phyloP scores from a whole-genome alignment of 2,113 vertebrate species.

The Callorhinus ursinus region DNA sequence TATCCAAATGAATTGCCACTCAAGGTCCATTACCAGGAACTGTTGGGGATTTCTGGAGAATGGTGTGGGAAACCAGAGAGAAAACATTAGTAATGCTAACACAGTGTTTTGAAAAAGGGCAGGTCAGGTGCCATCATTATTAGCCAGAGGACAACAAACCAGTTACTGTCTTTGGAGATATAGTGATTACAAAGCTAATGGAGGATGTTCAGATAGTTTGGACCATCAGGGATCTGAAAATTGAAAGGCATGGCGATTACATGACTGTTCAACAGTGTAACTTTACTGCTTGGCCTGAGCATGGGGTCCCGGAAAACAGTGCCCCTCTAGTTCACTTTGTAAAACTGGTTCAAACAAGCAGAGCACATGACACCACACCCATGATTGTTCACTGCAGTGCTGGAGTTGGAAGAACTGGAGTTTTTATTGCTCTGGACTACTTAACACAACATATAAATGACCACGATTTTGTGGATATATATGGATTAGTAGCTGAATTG shows the following conservation, averaged over 20 bases:
- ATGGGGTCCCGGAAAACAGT: constrained; percentile 95
- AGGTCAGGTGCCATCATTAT: constrained; percentile 98
- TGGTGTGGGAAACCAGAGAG: constrained; percentile 98
- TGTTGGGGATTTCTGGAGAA: constrained; percentile 99
- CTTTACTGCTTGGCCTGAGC: constrained; percentile 98
- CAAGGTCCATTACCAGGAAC: constrained; percentile 98
- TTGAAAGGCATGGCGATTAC: constrained; percentile 97
- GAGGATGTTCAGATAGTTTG: constrained; percentile 95
- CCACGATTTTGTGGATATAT: constrained; percentile 98
- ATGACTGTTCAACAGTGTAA: constrained; percentile 96
- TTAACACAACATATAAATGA: constrained; percentile 96
- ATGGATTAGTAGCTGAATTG: constrained; percentile 96
- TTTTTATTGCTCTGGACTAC: constrained; percentile 97
- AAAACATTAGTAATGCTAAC: constrained; percentile 98
- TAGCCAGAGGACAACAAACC: constrained; percentile 99
- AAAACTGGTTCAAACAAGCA: constrained; percentile 92
- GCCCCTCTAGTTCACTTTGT: constrained; percentile 96
- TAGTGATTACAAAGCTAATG: constrained; percentile 96
- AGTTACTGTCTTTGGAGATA: constrained; percentile 98
- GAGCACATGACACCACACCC: constrained; percentile 93
- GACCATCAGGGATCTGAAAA: constrained; percentile 95
- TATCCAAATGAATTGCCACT: constrained; percentile 98
- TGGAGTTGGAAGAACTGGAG: constrained; percentile 97
- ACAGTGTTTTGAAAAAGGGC: constrained; percentile 97
- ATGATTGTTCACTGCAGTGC: constrained; percentile 98